Evolutionary conservation across 2,113 vertebrate species (phyloP), one percentile per base, ranked within the genome.

Genomic region (Tricholaema leucomelas): DNA sequence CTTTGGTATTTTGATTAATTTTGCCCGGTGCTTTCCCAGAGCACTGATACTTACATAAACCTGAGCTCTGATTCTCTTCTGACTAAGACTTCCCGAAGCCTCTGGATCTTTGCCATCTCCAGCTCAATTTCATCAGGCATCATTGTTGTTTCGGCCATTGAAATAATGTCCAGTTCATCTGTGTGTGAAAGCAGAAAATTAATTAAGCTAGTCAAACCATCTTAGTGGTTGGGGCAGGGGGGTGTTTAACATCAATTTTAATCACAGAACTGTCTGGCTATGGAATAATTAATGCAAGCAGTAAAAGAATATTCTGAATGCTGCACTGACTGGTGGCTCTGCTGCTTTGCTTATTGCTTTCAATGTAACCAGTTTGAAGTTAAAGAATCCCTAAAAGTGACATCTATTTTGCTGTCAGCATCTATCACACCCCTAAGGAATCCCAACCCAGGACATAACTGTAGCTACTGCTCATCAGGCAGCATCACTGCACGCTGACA

Each of bases 21-120:
- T 94, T 96, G 90, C 85, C 92, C 76, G 90, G 82, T 40, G 35
- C 25, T 84, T 79, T 93, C 83, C 81, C 79, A 40, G 44, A 78
- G 65, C 69, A 85, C 10, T 92, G 64, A 83, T 93, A 98, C 99
- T 99, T 97, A 99, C 99, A 99, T 99, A 98, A 99, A 99, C 93
- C 99, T 98, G 94, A 99, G 98, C 94, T 99, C 99, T 1, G 99
- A 99, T 97, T 99, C 99, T 70, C 99, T 97, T 60, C 99, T 98
- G 81, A 99, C 99, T 93, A 99, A 97, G 74, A 99, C 99, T 97
- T 99, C 99, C 67, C 99, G 98, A 85, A 99, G 98, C 52, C 98
- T 98, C 96, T 99, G 99, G 95, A 99, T 99, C 81, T 99, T 98
- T 59, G 98, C 97, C 99, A 99, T 99, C 97, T 99, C 99, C 82